phyloP scores from a whole-genome alignment of 2,888 invertebrate genomes.

The Petrolisthes cinctipes region DNA sequence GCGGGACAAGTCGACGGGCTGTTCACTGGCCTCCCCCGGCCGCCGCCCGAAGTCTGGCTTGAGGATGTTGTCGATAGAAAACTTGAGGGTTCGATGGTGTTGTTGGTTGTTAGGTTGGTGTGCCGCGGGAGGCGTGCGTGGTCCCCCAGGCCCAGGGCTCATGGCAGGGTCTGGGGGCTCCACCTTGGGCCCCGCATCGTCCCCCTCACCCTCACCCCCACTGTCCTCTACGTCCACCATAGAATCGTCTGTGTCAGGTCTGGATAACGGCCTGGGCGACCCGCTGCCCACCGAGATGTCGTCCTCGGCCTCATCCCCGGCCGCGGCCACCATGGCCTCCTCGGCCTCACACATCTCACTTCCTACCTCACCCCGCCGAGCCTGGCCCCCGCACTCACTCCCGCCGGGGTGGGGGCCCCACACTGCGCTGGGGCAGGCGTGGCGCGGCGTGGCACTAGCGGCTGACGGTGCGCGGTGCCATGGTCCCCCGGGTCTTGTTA shows the following conservation, averaged over 20 bases:
- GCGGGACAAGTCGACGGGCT: slow-evolving; percentile 61
- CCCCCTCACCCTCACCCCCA: slow-evolving; percentile 25
- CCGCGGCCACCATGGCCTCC: slow-evolving; percentile 46
- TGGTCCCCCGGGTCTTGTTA: slow-evolving; percentile 57
- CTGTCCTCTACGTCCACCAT: slow-evolving; percentile 59
- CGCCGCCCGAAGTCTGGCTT: slow-evolving; percentile 64
- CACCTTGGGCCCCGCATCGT: slow-evolving; percentile 51
- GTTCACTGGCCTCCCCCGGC: slow-evolving; percentile 44
- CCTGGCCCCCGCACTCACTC: slow-evolving; percentile 32
- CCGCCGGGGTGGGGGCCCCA: slow-evolving; percentile 9
- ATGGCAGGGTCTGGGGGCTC: slow-evolving; percentile 61
- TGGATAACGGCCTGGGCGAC: slow-evolving; percentile 41
- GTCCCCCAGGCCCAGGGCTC: slow-evolving; percentile 53
- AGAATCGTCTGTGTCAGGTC: slow-evolving; percentile 52
- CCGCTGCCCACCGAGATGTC: slow-evolving; percentile 56
- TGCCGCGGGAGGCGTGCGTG: slow-evolving; percentile 53
- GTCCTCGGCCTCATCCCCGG: slow-evolving; percentile 51
- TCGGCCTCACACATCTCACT: slow-evolving; percentile 48
- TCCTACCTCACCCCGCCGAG: slow-evolving; percentile 6
- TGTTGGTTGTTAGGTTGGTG: slow-evolving; percentile 59
- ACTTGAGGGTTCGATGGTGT: slow-evolving; percentile 60
- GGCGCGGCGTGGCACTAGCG: slow-evolving; percentile 46
- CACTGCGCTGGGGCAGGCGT: slow-evolving; percentile 22
- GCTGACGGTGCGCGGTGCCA: slow-evolving; percentile 43
- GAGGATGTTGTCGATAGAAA: slow-evolving; percentile 65